A percentile compares a stretch with the other conserved stretches of the same genome.
phyloP scores from a whole-genome alignment of 2,888 invertebrate species.

The Megastigmus dorsalis region DNA sequence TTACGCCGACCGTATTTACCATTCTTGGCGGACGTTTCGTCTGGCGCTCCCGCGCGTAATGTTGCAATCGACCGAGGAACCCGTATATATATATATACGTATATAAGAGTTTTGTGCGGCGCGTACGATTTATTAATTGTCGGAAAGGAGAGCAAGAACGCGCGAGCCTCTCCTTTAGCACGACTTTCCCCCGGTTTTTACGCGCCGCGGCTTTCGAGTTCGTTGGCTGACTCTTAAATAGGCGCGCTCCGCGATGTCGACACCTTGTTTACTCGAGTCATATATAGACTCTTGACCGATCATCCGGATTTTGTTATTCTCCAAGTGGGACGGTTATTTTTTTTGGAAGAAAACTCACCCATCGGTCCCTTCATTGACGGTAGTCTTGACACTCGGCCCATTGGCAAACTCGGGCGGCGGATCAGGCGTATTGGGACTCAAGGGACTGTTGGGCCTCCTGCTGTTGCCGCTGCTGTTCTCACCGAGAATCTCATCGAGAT shows the following conservation, averaged over 20 bases:
- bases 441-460: constrained; percentile 64
- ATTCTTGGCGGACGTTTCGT: constrained; percentile 59
- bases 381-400: constrained; percentile 56
- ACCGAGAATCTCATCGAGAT: constrained; percentile 71
- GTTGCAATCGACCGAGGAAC: background rate
- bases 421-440: constrained; percentile 66
- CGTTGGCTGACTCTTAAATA: background rate
- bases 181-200: background rate
- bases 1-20: constrained; percentile 59
- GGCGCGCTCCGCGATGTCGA: no score
- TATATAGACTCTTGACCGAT: no score
- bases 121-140: constrained; percentile 17
- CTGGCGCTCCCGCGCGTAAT: background rate
- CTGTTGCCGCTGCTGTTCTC: constrained; percentile 63
- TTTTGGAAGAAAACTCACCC: no score
- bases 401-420: constrained; percentile 70
- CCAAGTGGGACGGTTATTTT: no score
- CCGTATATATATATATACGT: no score
- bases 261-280: no score
- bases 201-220: no score
- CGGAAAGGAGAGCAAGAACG: background rate
- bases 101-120: no score
- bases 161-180: background rate
- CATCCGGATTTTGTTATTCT: no score
- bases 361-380: constrained; percentile 34